A percentile compares a stretch with the other conserved stretches of the same genome.
phyloP scores from a whole-genome alignment of 2,797 vertebrate species.

The Intellagama lesueurii region DNA sequence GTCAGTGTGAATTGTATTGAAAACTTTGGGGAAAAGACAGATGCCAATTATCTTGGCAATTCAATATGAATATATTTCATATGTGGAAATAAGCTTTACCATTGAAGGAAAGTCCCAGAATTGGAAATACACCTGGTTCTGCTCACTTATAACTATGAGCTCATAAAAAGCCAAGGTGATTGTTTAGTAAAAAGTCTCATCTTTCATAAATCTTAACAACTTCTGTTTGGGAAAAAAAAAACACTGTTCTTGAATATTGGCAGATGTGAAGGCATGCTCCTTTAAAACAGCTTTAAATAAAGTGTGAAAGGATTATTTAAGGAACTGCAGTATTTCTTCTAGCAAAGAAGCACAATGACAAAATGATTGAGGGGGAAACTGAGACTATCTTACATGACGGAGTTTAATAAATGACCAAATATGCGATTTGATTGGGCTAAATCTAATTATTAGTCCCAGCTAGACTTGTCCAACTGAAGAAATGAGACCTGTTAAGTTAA shows the following conservation, averaged over 20 bases:
- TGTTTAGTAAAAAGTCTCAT: constrained; percentile 34
- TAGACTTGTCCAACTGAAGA: neutral
- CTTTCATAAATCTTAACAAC: constrained; percentile 6
- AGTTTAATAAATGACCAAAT: neutral
- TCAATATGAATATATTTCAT: constrained; percentile 16
- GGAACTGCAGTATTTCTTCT: neutral
- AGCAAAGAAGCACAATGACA: neutral
- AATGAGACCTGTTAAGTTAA: neutral
- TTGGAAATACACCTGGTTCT: constrained; percentile 19
- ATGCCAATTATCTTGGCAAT: constrained; percentile 10
- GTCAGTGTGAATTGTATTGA: neutral
- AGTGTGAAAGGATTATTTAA: constrained; percentile 21
- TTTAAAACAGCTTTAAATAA: neutral
- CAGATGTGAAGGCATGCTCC: neutral
- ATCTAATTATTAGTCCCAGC: neutral
- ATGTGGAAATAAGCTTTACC: constrained; percentile 25
- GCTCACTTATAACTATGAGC: constrained; percentile 24
- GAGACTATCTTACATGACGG: neutral
- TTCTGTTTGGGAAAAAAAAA: constrained; percentile 18
- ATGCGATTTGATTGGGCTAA: neutral
- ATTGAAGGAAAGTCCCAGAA: constrained; percentile 21
- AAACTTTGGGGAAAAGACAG: neutral
- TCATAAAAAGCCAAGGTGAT: constrained; percentile 17
- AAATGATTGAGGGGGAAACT: neutral
- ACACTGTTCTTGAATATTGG: constrained; percentile 17